Conservation (phyloP, 2,113 vertebrate species). For the Planiliza haematocheilus region DNA sequence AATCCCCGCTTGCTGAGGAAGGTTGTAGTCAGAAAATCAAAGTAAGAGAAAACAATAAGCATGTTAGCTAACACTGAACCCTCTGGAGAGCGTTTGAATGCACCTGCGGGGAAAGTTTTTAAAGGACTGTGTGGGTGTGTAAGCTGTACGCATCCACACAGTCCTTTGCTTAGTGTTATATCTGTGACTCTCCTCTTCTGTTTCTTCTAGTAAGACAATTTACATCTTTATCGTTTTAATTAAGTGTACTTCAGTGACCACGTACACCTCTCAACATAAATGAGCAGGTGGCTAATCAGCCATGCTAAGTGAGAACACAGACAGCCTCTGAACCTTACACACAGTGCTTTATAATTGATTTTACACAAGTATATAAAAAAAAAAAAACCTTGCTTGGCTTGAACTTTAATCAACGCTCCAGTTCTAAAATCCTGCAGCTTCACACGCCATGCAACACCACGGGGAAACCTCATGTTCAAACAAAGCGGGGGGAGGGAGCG, state of each 20-base stretch:
- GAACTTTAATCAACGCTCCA: not conserved
- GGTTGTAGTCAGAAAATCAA: not conserved
- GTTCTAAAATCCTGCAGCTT: not conserved
- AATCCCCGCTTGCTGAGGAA: not conserved
- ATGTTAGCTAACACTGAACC: not conserved
- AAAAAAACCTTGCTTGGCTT: not conserved
- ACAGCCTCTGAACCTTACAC: not conserved
- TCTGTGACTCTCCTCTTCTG: too few species aligned
- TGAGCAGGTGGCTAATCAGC: not conserved
- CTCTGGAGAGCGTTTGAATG: not conserved
- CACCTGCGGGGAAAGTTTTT: not conserved
- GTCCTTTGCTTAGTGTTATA: not conserved
- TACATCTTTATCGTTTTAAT: not conserved
- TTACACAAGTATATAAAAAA: not conserved
- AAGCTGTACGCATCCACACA: not conserved
- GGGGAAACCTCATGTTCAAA: not conserved
- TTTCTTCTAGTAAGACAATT: not conserved
- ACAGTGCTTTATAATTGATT: not conserved
- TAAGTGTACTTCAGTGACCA: not conserved
- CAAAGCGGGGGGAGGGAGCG: not conserved
- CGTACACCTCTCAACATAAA: not conserved
- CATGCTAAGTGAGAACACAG: not conserved
- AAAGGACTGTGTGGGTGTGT: conserved; percentile 6
- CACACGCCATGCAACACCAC: not conserved
- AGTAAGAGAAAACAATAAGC: conserved; percentile 9